These are phyloP conservation scores for Entosphenus tridentatus DNA, from an alignment of 2,113 vertebrate genomes.

Conservation along the genomic window DNA sequence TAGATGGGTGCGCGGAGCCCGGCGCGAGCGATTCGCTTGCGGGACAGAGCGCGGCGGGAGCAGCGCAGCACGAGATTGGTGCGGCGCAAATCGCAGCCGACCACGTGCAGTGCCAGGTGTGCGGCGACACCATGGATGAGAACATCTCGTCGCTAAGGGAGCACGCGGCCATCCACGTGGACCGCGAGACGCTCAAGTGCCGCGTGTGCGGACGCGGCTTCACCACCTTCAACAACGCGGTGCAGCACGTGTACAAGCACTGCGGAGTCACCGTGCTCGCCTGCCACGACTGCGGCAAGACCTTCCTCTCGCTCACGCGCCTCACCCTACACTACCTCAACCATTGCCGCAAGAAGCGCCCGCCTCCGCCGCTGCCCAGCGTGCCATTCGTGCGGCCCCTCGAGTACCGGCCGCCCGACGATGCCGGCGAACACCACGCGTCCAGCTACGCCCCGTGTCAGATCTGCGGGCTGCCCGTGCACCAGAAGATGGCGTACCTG, in stretches of 20 bases:
- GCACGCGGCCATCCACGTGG: neutral
- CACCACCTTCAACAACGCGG: no score
- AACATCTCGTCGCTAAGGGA: neutral
- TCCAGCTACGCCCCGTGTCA: conserved; percentile 26
- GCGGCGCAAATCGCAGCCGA: no score
- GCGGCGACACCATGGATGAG: neutral
- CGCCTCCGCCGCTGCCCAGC: no score
- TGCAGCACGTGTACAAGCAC: no score
- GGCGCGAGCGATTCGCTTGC: neutral
- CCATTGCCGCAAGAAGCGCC: no score
- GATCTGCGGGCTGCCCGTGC: conserved; percentile 42
- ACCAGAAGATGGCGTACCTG: conserved; percentile 45
- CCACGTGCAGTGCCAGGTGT: neutral
- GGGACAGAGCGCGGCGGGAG: neutral
- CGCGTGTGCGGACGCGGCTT: conserved; percentile 28
- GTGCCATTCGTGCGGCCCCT: no score
- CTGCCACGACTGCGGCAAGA: no score
- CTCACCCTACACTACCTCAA: no score
- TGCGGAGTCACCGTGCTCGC: no score
- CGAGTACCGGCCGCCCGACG: no score
- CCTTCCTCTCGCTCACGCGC: no score
- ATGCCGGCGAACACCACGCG: no score
- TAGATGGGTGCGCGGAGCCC: neutral
- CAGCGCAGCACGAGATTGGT: neutral
- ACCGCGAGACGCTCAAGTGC: conserved; percentile 23